These are phyloP conservation scores for Neomonachus schauinslandi DNA, from an alignment of 2,113 vertebrate species.

Conservation along the genomic window DNA sequence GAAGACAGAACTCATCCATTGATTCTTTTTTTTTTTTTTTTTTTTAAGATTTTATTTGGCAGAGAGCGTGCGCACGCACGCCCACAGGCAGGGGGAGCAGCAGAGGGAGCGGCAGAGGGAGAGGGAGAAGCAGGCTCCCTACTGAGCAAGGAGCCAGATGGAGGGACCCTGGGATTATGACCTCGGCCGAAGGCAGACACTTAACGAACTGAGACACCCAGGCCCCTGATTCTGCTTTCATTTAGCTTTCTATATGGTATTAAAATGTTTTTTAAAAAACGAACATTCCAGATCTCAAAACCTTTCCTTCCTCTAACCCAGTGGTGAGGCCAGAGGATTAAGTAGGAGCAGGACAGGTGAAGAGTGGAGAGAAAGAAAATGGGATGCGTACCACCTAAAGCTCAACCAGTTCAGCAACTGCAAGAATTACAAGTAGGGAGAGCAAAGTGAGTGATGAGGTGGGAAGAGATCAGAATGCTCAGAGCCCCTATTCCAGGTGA, in stretches of 20 bases:
- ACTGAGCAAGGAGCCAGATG: no score
- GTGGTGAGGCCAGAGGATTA: not conserved
- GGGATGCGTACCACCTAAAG: not conserved
- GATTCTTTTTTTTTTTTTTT: no score
- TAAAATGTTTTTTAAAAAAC: not conserved
- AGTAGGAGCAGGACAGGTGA: not conserved
- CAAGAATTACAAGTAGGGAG: not conserved
- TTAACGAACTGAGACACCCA: no score
- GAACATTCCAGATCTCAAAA: not conserved
- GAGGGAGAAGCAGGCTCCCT: no score
- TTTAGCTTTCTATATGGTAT: not conserved
- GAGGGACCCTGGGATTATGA: no score
- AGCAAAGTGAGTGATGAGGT: not conserved
- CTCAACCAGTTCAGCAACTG: not conserved
- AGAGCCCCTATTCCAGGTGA: not conserved
- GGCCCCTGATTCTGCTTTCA: not conserved
- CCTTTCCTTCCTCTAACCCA: not conserved
- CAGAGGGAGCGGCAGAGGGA: no score
- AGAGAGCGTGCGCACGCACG: no score
- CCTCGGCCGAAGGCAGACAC: no score
- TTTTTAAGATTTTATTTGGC: no score
- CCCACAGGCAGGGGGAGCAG: no score
- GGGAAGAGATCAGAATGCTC: not conserved
- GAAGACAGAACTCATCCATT: not conserved
- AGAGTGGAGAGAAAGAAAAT: not conserved